Base-by-base conservation (phyloP, 1,140 invertebrate species). In the Eriocheir sinensis region DNA sequence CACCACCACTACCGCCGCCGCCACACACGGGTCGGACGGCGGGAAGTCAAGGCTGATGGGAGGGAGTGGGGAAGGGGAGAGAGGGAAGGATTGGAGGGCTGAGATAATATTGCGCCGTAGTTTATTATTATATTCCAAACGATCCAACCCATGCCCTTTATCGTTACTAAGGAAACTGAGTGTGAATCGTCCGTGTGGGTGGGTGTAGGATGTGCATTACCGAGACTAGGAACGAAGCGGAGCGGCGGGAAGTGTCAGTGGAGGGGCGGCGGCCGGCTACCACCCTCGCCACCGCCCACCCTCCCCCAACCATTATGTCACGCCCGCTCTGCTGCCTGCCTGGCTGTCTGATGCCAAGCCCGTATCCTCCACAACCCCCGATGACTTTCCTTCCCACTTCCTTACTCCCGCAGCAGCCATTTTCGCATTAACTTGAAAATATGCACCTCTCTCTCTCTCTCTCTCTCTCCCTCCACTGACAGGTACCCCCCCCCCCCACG, bases 31-130 rank as follows among this genome's bases (percentile, higher is more conserved):
- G 48, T 21, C 80, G 72, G 72, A 72, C 91, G 80, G 72, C 79
- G 91, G 81, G 91, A 85, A 92, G 79, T 85, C 80, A 83, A 92
- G 91, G 27, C 80, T 79, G 80, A 38, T 30, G 72, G 91, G 36
- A 27, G 72, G 30, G 44, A 17, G 89, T n/a, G 27, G 30, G 44
- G 89, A 32, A 0, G 4, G 80, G 41, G 91, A 36, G 60, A 21
- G 38, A 21, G n/a, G 34, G 53, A 38, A 30, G 48, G n/a, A 12
- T 34, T 83, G 53, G 72, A 30, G 34, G 90, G n/a, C n/a, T n/a
- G n/a, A 15, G 34, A 36, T 15, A 8, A 9, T 92, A 92, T 44
- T 92, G 83, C 91, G 91, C 40, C 91, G 36, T 72, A 90, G 34
- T 30, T 72, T 72, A 32, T 86, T 72, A 72, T 2, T n/a, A 8